These are phyloP conservation scores for Elgaria multicarinata DNA, from an alignment of 2,113 vertebrate genomes.

Conservation along the genomic window DNA sequence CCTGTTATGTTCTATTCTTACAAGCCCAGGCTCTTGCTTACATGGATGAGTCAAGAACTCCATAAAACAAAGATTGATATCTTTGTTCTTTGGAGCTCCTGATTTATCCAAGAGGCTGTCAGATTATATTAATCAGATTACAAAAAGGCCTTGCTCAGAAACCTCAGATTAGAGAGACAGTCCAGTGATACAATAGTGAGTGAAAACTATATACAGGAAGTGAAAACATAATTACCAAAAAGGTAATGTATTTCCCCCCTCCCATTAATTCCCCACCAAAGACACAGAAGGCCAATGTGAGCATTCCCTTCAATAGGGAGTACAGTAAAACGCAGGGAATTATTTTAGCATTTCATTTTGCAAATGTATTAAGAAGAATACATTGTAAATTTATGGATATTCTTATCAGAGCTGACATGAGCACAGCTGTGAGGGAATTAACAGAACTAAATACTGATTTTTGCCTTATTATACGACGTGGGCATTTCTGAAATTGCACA, in stretches of 20 bases:
- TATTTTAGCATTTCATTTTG: conserved; percentile 43
- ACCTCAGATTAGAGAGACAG: neutral
- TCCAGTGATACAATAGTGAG: conserved; percentile 40
- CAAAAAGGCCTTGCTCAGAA: neutral
- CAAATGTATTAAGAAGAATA: conserved; percentile 41
- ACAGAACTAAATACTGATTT: conserved; percentile 23
- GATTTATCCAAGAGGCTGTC: neutral
- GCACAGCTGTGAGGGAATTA: conserved; percentile 45
- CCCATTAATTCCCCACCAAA: conserved; percentile 48
- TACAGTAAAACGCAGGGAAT: conserved; percentile 44
- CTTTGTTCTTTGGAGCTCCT: no score
- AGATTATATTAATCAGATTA: neutral
- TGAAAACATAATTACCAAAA: conserved; percentile 19
- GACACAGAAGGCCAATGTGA: conserved; percentile 49
- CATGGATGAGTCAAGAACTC: neutral
- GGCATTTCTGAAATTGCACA: conserved; percentile 32
- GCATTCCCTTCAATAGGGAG: conserved; percentile 42
- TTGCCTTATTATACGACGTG: conserved; percentile 17
- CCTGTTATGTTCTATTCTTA: neutral
- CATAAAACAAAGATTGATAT: neutral
- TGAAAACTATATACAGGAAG: conserved; percentile 55
- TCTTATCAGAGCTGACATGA: conserved; percentile 52
- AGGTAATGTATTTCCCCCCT: conserved; percentile 44
- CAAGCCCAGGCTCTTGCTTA: neutral
- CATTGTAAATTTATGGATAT: conserved; percentile 47